Evolutionary conservation across 2,113 vertebrate genomes (phyloP), one percentile per base, ranked within the genome.

Genomic region (Gymnarchus niloticus): DNA sequence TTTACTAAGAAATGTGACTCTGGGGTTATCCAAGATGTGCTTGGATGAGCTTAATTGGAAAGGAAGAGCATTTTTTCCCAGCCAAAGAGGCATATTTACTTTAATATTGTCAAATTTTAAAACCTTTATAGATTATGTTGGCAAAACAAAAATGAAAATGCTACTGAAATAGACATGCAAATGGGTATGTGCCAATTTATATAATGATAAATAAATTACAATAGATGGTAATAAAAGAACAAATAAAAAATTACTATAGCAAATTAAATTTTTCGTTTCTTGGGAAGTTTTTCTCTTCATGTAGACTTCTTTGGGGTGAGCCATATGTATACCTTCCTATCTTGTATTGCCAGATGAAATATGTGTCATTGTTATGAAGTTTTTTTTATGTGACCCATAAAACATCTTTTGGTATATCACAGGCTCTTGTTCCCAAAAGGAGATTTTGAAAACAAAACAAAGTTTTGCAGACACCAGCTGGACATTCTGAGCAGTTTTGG

Each of bases 41-140:
- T 85, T 84, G 33, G 54, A 51, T 76, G 80, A 85, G 49, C 57
- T 78, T 87, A 84, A 88, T 78, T 87, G 85, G 85, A 88, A 84
- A 44, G 8, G 56, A 56, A 81, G 85, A 56, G 81, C 56, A 52
- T 85, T 89, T 84, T 89, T 85, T 78, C 19, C 82, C 17, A 19
- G 48, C 78, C 23, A 83, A 17, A 81, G 69, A 85, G 85, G 41
- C 61, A 51, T 76, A 84, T 84, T 33, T 56, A 56, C 80, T 33
- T 80, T 59, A 83, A 52, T 81, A 44, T 84, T 41, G 28, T 80
- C 25, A 84, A 44, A 87, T 84, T 44, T 84, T 25, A 85, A 33
- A 84, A 37, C 7, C 25, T 52, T 14, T 9, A 8, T 12, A 52
- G 37, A 37, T 54, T 44, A 41, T 56, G 33, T 57, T n/a, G 21